Percentiles rank a stretch among this genome's conserved stretches.
phyloP scores from a whole-genome alignment of 2,888 invertebrate species.

The Cremastobaeus sp. region DNA sequence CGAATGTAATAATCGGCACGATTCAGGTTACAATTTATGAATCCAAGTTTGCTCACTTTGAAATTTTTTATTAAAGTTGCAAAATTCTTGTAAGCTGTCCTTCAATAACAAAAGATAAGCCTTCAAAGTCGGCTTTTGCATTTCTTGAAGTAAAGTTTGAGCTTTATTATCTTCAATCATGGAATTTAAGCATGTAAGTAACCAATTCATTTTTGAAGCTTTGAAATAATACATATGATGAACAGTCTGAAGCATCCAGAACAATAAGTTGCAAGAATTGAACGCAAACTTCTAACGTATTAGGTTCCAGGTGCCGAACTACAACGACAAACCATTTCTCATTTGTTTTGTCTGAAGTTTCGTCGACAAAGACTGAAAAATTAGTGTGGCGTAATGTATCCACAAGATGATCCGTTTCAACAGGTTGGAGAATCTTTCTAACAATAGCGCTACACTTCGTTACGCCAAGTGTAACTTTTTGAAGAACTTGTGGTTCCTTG shows the following conservation, averaged over 20 bases:
- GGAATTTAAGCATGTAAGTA: no score
- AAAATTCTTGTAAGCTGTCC: not conserved
- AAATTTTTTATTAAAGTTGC: not conserved
- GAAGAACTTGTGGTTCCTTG: conserved; percentile 1
- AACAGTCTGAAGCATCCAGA: not conserved
- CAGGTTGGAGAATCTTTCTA: conserved; percentile 1
- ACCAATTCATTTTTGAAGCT: not conserved
- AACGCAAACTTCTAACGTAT: not conserved
- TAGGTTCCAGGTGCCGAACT: not conserved
- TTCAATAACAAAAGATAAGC: not conserved
- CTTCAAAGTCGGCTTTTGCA: not conserved
- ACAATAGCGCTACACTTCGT: not conserved
- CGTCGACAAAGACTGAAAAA: conserved; percentile 11
- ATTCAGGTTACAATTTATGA: not conserved
- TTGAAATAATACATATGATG: not conserved
- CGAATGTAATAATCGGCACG: not conserved
- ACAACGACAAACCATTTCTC: not conserved
- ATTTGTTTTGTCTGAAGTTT: not conserved
- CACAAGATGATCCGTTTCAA: not conserved
- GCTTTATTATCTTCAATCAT: not conserved
- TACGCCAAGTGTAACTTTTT: not conserved
- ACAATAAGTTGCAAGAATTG: not conserved
- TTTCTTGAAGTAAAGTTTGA: not conserved
- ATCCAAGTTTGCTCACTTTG: not conserved
- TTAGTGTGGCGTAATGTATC: not conserved